These are phyloP conservation scores for Nesoenas mayeri DNA, from an alignment of 2,113 vertebrate species.

Conservation along the genomic window DNA sequence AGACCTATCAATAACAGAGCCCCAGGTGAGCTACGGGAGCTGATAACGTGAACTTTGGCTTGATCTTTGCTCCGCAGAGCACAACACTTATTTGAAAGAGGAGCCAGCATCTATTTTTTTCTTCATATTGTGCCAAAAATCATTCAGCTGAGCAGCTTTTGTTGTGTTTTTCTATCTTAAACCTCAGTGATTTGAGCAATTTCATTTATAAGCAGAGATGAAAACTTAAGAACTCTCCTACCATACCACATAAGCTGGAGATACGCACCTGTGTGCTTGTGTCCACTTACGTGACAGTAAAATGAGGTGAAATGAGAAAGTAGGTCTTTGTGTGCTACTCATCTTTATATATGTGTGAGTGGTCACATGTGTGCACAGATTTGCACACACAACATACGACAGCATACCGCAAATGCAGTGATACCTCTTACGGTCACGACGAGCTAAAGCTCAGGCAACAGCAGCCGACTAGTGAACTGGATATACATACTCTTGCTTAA, in stretches of 20 bases:
- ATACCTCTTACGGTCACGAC: neutral
- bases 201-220: constrained; percentile 63
- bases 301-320: neutral
- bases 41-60: constrained; percentile 79
- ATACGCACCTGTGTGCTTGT: neutral
- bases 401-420: neutral
- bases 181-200: constrained; percentile 63
- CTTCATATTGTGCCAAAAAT: constrained; percentile 83
- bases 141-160: constrained; percentile 79
- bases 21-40: constrained; percentile 71
- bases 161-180: constrained; percentile 48
- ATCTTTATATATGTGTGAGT: accelerated
- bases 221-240: constrained; percentile 28
- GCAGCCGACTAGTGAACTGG: neutral
- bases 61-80: constrained; percentile 89
- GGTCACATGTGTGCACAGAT: neutral
- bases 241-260: neutral
- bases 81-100: constrained; percentile 83
- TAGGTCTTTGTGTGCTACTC: neutral
- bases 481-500: neutral
- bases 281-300: accelerated
- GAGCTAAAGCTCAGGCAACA: neutral
- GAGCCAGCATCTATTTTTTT: constrained; percentile 78
- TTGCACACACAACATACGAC: neutral
- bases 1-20: constrained; percentile 94